These are phyloP conservation scores for Empis stercorea DNA, from an alignment of 2,888 invertebrate genomes.

Conservation along the genomic window DNA sequence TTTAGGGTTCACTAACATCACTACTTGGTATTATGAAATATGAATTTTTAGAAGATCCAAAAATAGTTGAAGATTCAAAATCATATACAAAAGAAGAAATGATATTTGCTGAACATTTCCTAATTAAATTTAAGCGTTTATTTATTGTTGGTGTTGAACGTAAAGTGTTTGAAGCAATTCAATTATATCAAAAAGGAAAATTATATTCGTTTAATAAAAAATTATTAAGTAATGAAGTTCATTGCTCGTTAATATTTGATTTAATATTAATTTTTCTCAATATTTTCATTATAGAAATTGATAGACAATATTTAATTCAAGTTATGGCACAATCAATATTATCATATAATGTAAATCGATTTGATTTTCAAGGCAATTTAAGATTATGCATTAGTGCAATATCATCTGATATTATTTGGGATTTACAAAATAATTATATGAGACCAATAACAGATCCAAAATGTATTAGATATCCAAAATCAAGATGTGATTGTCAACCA, in stretches of 20 bases:
- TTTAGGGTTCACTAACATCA: constrained; percentile 27
- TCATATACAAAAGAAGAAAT: constrained; percentile 15
- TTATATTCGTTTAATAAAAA: constrained; percentile 9
- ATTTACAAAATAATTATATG: constrained; percentile 20
- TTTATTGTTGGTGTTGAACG: constrained; percentile 27
- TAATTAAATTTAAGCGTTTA: constrained; percentile 29
- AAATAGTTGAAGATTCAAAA: constrained; percentile 4
- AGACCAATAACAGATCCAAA: not conserved
- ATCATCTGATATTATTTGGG: constrained; percentile 27
- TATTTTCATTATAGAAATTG: constrained; percentile 19
- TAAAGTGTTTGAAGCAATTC: constrained; percentile 28
- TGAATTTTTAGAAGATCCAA: not conserved
- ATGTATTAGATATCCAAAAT: not conserved
- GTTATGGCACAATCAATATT: constrained; percentile 27
- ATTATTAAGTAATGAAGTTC: constrained; percentile 17
- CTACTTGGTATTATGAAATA: constrained; percentile 21
- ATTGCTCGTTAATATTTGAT: not conserved
- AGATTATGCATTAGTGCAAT: constrained; percentile 24
- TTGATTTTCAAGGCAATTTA: constrained; percentile 25
- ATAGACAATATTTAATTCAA: constrained; percentile 24
- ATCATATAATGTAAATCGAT: constrained; percentile 24
- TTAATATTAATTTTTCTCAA: not conserved
- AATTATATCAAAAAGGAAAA: too few species aligned
- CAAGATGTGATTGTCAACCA: not conserved
- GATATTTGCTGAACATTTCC: constrained; percentile 30